These are phyloP conservation scores for Tachypleus tridentatus DNA, from an alignment of 1,140 invertebrate genomes.

Conservation along the genomic window DNA sequence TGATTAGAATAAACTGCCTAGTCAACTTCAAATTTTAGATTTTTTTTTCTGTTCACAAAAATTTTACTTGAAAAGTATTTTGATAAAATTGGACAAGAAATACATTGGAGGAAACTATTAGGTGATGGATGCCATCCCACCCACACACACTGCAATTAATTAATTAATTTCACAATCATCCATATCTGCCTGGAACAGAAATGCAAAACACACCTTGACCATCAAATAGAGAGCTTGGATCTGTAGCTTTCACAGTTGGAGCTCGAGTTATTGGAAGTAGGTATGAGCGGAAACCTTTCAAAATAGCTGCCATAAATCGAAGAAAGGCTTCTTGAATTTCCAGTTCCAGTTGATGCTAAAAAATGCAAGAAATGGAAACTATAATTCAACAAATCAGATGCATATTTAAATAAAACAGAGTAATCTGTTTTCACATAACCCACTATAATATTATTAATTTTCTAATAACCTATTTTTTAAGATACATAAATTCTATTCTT, in stretches of 20 bases:
- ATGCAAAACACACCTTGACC: conserved; percentile 50
- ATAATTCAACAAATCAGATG: too few species aligned
- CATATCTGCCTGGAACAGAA: neutral
- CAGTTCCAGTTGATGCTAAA: conserved; percentile 62
- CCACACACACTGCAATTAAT: too few species aligned
- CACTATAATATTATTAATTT: neutral
- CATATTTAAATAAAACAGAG: conserved; percentile 9
- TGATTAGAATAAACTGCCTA: too few species aligned
- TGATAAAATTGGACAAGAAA: too few species aligned
- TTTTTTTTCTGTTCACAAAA: too few species aligned
- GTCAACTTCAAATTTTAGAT: too few species aligned
- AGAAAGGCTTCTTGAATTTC: conserved; percentile 96
- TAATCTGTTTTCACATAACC: neutral
- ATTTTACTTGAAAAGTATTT: too few species aligned
- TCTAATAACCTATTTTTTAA: too few species aligned
- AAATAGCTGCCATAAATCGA: conserved; percentile 82
- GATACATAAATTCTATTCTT: too few species aligned
- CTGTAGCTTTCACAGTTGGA: conserved; percentile 83
- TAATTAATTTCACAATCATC: too few species aligned
- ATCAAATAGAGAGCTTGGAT: conserved; percentile 89
- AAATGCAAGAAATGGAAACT: conserved; percentile 14
- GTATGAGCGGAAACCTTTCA: conserved; percentile 82
- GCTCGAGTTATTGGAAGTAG: conserved; percentile 89
- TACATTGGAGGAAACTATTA: too few species aligned
- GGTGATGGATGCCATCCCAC: too few species aligned